Base-by-base conservation (phyloP, 2,888 invertebrate species). In the Gonocerus acuteangulatus region DNA sequence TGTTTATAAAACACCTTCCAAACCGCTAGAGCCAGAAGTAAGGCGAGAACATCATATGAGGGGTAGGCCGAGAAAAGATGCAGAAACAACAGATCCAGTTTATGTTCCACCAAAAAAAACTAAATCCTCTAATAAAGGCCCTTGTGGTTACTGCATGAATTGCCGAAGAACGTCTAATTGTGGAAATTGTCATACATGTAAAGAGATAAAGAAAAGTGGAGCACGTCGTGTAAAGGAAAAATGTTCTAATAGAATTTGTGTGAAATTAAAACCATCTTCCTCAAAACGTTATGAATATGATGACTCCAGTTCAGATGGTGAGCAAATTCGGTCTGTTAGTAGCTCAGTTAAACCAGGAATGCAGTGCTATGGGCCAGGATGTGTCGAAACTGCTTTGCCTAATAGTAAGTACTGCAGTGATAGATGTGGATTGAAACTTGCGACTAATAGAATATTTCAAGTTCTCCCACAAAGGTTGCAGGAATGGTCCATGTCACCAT, bases 361-460 rank as follows among this genome's bases (percentile, higher is more conserved):
- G 1, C 96, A 97, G 71, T 99, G 97, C 73, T 88, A 87, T 71
- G 96, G 96, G 0, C 95, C 95, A 0, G 83, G 84, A 58, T 99
- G 99, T 74, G 79, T 80, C 0, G 82, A 84, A 62, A 83, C 85
- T 39, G 89, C 95, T 0, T 78, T 86, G 13, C 77, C 81, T 1
- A 84, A 83, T 39, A 94, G 93, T 63, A 96, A 96, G 75, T 97
- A 96, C 72, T 97, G 97, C 72, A 88, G 90, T 6, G 85, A 94
- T 67, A 85, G 87, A 67, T 97, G 96, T 73, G 96, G 96, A 0
- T 80, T 93, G 71, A 84, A 86, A 70, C 78, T 97, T 22, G 95
- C 96, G 0, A 87, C 87, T 0, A 85, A 84, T 47, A 79, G 92
- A 69, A 89, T 93, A 67, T 87, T 87, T 70, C 74, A 86, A 80